Base-by-base conservation (phyloP, 2,113 vertebrate species). In the Myocastor coypus region DNA sequence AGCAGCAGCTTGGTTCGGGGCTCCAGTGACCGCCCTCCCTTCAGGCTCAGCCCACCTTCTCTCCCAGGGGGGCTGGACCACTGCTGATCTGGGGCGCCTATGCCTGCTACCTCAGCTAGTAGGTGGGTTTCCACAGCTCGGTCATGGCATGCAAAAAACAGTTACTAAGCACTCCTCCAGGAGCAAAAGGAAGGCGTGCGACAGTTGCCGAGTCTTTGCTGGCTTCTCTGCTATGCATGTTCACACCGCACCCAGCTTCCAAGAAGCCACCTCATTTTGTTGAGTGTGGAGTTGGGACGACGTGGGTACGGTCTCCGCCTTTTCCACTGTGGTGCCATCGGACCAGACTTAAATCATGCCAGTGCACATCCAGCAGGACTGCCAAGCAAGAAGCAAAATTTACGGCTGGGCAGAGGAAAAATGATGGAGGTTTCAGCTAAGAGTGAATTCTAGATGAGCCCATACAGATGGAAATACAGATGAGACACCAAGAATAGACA, bases 371-470 rank as follows among this genome's bases (percentile, higher is more conserved):
- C 8, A 57, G 24, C 28, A 34, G 17, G 80, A 24, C 28, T 94
- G 68, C 80, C 42, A 50, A 90, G n/a, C 28, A n/a, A 78, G 30
- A 73, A 81, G 37, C 37, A 93, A 9, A 89, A 86, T 83, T 59
- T 94, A 55, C 73, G 57, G 42, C 61, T 87, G 66, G 82, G 61
- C 7, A 64, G 28, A 24, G 32, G 30, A 88, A 87, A 84, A 94
- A 42, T 86, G 71, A 96, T 34, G 88, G 85, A 40, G 37, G 80
- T 28, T 68, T 75, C 46, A 87, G 78, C 64, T 86, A 84, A 86
- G 16, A 59, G 64, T 83, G 59, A 92, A 82, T 46, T 90, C 78
- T 28, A 68, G 14, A 34, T 52, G 77, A 34, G 16, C 55, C 16
- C 19, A 11, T 89, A 77, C 20, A 86, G 16, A 64, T 87, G 68